phyloP scores from a whole-genome alignment of 2,113 vertebrate species.

The Diadophis punctatus region DNA sequence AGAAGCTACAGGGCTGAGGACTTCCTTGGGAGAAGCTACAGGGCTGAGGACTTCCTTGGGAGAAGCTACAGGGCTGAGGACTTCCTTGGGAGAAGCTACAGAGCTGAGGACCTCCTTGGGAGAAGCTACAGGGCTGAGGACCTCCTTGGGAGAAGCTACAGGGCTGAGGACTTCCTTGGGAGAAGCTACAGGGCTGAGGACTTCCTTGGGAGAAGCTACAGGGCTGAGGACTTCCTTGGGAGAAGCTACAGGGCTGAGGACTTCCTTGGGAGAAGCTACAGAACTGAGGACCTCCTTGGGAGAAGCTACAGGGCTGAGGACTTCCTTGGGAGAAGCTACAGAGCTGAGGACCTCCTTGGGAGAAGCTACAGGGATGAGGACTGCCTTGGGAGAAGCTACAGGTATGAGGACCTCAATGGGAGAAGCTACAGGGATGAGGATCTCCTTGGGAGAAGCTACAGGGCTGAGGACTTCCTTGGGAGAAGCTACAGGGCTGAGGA shows the following conservation, averaged over 20 bases:
- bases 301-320: too few relatives aligned
- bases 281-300: too few relatives aligned
- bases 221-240: background rate
- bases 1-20: background rate
- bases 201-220: too few relatives aligned
- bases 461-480: background rate
- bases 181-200: too few relatives aligned
- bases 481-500: background rate
- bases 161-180: too few relatives aligned
- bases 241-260: background rate
- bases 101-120: background rate
- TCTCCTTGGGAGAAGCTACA: too few relatives aligned
- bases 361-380: background rate
- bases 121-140: background rate
- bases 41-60: too few relatives aligned
- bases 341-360: background rate
- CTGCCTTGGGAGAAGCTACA: background rate
- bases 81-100: too few relatives aligned
- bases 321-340: too few relatives aligned
- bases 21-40: background rate
- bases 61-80: too few relatives aligned
- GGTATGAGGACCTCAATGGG: too few relatives aligned
- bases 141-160: background rate
- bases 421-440: too few relatives aligned
- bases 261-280: background rate